Percentiles rank a stretch among this genome's conserved stretches.
Evolutionary conservation across 2,113 vertebrate genomes (phyloP).

Genomic region (Falco punctatus): DNA sequence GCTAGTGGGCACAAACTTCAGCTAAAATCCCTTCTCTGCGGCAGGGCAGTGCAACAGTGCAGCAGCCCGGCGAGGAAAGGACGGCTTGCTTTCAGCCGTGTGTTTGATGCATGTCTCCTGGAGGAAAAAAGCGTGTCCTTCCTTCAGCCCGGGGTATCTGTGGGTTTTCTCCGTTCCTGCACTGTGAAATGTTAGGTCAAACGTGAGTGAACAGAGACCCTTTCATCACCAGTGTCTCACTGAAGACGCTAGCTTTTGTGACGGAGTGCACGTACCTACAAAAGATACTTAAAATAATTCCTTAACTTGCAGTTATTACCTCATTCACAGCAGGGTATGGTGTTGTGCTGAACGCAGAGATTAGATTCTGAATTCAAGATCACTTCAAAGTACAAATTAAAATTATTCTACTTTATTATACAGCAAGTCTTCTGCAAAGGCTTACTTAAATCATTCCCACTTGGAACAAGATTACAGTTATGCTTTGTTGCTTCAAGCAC

Average conservation of each 20-base stretch:
- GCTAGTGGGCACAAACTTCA: neutral
- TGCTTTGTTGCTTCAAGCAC: slow-evolving; percentile 78
- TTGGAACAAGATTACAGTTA: slow-evolving; percentile 75
- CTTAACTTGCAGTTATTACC: slow-evolving; percentile 41
- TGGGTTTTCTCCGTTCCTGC: neutral
- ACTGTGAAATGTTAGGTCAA: neutral
- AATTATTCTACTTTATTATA: slow-evolving; percentile 72
- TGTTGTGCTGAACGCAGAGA: slow-evolving; percentile 60
- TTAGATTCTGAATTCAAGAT: slow-evolving; percentile 65
- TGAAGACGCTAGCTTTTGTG: neutral
- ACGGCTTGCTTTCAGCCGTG: neutral
- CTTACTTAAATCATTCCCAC: slow-evolving; percentile 71
- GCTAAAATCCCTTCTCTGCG: neutral
- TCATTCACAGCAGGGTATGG: slow-evolving; percentile 20
- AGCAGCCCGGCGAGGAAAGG: fast-evolving
- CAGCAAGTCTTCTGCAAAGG: slow-evolving; percentile 66
- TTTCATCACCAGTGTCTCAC: neutral
- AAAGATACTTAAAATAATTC: slow-evolving; percentile 29
- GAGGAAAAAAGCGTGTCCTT: neutral
- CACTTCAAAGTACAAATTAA: slow-evolving; percentile 76
- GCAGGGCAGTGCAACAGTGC: neutral
- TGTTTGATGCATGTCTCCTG: fast-evolving
- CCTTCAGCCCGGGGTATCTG: neutral
- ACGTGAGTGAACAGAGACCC: neutral
- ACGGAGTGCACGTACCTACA: neutral